phyloP scores from a whole-genome alignment of 2,888 invertebrate genomes.

The Sussaba pulchella region DNA sequence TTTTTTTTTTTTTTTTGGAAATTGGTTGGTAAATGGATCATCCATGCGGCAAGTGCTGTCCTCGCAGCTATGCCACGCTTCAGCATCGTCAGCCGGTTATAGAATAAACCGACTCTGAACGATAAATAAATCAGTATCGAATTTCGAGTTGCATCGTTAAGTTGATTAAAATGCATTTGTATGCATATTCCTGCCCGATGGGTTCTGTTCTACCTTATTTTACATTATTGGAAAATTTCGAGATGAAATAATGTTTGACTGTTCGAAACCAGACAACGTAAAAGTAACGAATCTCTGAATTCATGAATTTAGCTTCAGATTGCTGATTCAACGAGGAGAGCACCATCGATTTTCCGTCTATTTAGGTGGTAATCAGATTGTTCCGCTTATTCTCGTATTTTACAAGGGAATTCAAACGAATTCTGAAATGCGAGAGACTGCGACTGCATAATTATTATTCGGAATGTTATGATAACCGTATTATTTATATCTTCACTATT shows the following conservation, averaged over 20 bases:
- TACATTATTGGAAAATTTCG: constrained; percentile 1
- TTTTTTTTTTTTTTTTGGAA: background rate
- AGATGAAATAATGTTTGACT: background rate
- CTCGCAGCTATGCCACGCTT: background rate
- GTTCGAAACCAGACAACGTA: background rate
- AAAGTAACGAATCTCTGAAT: background rate
- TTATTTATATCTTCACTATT: no score
- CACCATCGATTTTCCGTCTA: no score
- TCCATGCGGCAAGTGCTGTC: background rate
- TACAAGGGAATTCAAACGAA: no score
- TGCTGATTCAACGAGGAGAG: no score
- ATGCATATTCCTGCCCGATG: background rate
- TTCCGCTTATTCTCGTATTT: no score
- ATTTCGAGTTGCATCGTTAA: background rate
- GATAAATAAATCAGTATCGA: constrained; percentile 15
- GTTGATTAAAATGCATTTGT: background rate
- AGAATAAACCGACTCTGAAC: background rate
- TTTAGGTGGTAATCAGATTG: no score
- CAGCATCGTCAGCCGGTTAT: background rate
- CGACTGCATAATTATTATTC: no score
- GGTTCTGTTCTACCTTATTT: background rate
- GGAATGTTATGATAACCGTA: no score
- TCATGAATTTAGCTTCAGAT: background rate
- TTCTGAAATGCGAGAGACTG: no score
- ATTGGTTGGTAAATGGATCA: background rate